These are phyloP conservation scores for Watersipora subatra DNA, from an alignment of 1,140 invertebrate species.

Conservation along the genomic window DNA sequence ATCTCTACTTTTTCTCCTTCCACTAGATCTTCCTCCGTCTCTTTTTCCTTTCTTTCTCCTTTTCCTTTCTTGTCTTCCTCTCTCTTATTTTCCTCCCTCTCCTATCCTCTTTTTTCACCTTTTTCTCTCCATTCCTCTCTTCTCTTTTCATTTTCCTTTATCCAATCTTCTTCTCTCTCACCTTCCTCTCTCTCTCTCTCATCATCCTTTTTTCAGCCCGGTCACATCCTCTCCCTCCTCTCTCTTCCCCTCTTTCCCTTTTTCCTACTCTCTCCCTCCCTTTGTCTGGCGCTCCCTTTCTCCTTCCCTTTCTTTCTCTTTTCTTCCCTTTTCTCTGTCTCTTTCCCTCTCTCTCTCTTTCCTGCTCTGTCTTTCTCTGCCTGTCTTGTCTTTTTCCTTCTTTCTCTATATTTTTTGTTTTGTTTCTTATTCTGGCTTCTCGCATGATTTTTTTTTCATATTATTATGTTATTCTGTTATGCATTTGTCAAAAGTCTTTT, in stretches of 20 bases:
- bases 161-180: background rate
- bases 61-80: too few species aligned
- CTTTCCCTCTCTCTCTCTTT: too few species aligned
- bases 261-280: background rate
- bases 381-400: constrained; percentile 6
- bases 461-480: too few species aligned
- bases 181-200: constrained; percentile 4
- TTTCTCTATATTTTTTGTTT: background rate
- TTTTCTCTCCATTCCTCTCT: background rate
- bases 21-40: background rate
- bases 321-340: background rate
- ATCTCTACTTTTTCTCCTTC: background rate
- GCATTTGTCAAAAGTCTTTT: too few species aligned
- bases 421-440: constrained; percentile 4
- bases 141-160: background rate
- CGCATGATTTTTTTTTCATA: too few species aligned
- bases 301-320: background rate
- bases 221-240: background rate
- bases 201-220: background rate
- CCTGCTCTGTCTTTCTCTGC: background rate
- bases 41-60: background rate
- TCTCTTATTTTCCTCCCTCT: too few species aligned
- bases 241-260: constrained; percentile 1
- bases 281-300: background rate
- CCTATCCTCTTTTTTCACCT: too few species aligned